Evolutionary conservation across 2,888 invertebrate species (phyloP), one percentile per base, ranked within the genome.

Genomic region (Amphimallon solstitiale): DNA sequence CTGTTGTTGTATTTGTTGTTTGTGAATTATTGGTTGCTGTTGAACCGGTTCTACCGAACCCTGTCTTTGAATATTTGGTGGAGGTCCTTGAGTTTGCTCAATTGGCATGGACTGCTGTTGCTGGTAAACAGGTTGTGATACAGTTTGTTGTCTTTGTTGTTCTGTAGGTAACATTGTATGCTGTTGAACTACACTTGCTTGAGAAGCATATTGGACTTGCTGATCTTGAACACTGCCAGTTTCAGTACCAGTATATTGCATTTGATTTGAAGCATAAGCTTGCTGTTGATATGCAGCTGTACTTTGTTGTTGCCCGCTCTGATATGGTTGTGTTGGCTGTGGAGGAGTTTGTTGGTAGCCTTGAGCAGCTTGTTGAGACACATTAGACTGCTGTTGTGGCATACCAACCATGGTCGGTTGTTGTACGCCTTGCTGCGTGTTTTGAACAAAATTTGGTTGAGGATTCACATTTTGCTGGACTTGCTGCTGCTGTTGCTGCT

Each of bases 391-490:
- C 52, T 78, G 76, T 74, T 85, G 84, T 71, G 86, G 84, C 68
- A 85, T 83, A 43, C 84, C 76, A 1, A 79, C 78, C 75, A 83
- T 80, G 82, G 79, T 29, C 5, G 85, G 85, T 81, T 82, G 86
- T 68, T 56, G 56, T 3, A 56, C 56, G 40, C 40, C 40, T 14
- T 80, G 86, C 83, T 73, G 87, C 15, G 60, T 87, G 14, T 23
- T 40, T 74, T 80, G 87, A 34, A 61, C 67, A 23, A 65, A 63
- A 17, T n/a, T 54, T 9, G 12, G 64, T 45, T 68, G 67, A 17
- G 37, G 15, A n/a, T 37, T 52, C 5, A 34, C 35, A 15, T 67
- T 66, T 29, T 70, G 70, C 56, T 71, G 74, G 4, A 29, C 54
- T 49, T 63, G 63, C 40, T 68, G 66, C 7, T 63, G 63, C 17